These are phyloP conservation scores for Cordylochernes scorpioides DNA, from an alignment of 2,888 invertebrate genomes.

Conservation along the genomic window DNA sequence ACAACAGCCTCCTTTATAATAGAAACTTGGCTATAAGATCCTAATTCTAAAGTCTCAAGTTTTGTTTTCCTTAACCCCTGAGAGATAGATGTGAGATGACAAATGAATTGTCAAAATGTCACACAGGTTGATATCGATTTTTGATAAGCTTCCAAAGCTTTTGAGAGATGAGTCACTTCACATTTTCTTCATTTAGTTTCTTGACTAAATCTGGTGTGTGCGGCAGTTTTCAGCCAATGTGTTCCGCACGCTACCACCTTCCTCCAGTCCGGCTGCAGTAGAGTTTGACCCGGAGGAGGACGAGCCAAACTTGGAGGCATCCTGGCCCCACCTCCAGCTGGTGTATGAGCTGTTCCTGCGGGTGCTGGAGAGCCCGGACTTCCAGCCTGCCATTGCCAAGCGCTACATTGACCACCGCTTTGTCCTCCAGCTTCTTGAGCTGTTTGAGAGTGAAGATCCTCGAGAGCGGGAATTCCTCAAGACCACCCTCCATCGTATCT, in stretches of 20 bases:
- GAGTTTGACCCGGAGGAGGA: constrained; percentile 85
- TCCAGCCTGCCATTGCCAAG: constrained; percentile 69
- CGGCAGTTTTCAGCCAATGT: constrained; percentile 46
- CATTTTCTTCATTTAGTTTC: no score
- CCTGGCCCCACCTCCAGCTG: constrained; percentile 62
- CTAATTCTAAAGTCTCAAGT: no score
- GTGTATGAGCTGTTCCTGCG: constrained; percentile 36
- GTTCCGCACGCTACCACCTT: constrained; percentile 65
- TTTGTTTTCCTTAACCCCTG: no score
- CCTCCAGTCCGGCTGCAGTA: constrained; percentile 49
- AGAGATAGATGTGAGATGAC: no score
- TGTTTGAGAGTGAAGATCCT: constrained; percentile 91
- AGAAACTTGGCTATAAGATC: no score
- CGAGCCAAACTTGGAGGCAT: constrained; percentile 75
- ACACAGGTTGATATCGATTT: no score
- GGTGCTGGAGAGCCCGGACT: constrained; percentile 69
- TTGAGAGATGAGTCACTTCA: no score
- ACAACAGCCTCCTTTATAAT: no score
- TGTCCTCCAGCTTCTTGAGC: constrained; percentile 67
- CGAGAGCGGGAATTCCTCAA: constrained; percentile 82
- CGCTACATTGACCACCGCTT: constrained; percentile 82
- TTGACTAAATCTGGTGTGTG: no score
- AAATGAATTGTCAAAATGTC: no score
- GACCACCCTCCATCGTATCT: constrained; percentile 85
- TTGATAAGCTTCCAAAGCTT: no score